Percentiles rank a stretch among this genome's conserved stretches.
Evolutionary conservation across 1,140 invertebrate genomes (phyloP).

Genomic region (Aphis gossypii): DNA sequence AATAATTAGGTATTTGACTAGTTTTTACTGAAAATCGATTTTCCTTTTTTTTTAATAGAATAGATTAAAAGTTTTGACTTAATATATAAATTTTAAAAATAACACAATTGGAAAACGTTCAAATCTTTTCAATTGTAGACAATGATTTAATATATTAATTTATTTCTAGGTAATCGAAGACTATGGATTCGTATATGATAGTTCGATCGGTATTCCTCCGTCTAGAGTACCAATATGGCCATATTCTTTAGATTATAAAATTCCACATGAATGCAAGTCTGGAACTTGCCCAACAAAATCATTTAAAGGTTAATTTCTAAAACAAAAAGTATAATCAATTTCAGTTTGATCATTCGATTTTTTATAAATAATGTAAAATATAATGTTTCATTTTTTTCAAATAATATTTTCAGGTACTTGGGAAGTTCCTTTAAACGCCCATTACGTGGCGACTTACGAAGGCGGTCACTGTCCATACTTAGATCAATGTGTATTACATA

Average conservation of each 20-base stretch:
- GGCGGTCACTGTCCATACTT: slow-evolving; percentile 91
- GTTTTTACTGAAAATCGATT: no score
- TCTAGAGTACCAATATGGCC: slow-evolving; percentile 88
- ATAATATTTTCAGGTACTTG: slow-evolving; percentile 75
- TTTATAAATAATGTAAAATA: neutral
- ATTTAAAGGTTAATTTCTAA: slow-evolving; percentile 75
- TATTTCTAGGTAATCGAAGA: slow-evolving; percentile 78
- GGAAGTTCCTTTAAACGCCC: slow-evolving; percentile 93
- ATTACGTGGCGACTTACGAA: slow-evolving; percentile 87
- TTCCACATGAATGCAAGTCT: slow-evolving; percentile 90
- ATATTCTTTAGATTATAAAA: slow-evolving; percentile 90
- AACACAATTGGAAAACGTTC: neutral
- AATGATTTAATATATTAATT: neutral
- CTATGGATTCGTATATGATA: slow-evolving; percentile 91
- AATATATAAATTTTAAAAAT: neutral
- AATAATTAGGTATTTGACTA: no score
- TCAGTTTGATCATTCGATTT: neutral
- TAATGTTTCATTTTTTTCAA: neutral
- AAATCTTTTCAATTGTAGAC: neutral
- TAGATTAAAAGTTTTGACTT: neutral
- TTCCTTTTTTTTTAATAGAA: neutral
- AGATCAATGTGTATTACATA: slow-evolving; percentile 92
- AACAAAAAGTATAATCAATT: neutral
- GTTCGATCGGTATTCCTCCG: slow-evolving; percentile 86
- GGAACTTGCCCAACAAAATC: slow-evolving; percentile 89